Evolutionary conservation across 1,140 invertebrate species (phyloP).

Genomic region (Thaumatotibia leucotreta): DNA sequence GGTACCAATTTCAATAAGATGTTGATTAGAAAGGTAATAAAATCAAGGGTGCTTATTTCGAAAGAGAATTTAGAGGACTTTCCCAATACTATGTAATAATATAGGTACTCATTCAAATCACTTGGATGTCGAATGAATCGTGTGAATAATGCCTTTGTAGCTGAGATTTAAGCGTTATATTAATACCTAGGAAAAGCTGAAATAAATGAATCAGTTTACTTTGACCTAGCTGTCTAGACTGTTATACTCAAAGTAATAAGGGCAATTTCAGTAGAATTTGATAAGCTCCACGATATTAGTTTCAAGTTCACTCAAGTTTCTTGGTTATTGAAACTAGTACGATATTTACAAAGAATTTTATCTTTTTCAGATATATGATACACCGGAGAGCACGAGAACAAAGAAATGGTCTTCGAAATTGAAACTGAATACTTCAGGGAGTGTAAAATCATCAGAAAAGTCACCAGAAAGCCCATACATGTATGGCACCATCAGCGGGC

Average conservation of each 20-base stretch:
- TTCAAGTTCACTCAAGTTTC: neutral
- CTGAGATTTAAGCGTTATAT: neutral
- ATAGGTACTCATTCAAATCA: no score
- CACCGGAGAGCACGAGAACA: constrained; percentile 51
- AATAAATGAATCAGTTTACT: neutral
- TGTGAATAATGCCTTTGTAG: neutral
- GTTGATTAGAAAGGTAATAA: no score
- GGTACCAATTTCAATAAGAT: no score
- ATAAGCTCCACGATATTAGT: neutral
- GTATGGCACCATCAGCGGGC: constrained; percentile 70
- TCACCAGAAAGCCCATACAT: constrained; percentile 67
- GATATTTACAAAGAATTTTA: constrained; percentile 22
- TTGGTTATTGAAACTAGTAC: constrained; percentile 7
- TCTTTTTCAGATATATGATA: constrained; percentile 64
- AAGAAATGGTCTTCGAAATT: constrained; percentile 73
- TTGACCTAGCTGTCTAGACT: constrained; percentile 4
- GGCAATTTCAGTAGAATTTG: neutral
- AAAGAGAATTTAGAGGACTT: no score
- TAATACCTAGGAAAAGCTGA: neutral
- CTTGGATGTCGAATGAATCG: neutral
- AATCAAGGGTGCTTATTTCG: no score
- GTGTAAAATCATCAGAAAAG: constrained; percentile 63
- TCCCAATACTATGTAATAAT: no score
- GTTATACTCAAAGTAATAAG: neutral
- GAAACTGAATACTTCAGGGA: constrained; percentile 65